Conservation (phyloP, 2,797 vertebrate genomes). For the Phrynocephalus vlangalii region DNA sequence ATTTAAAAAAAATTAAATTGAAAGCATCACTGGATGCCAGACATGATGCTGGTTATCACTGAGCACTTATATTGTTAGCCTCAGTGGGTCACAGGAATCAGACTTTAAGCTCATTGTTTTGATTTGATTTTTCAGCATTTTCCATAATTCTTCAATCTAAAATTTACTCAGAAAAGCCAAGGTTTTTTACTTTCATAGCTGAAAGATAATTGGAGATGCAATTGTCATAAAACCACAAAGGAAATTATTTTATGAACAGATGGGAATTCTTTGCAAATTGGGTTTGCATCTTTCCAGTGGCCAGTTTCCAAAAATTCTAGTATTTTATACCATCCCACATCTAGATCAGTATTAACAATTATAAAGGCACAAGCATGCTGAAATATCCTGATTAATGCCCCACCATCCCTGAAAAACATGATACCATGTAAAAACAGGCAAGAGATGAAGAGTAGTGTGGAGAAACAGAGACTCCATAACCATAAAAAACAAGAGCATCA, state of each 20-base stretch:
- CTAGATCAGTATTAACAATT: constrained; percentile 45
- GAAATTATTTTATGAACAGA: constrained; percentile 35
- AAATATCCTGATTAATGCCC: constrained; percentile 40
- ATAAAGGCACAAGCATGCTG: neutral
- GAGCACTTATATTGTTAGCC: neutral
- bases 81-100: neutral
- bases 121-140: neutral
- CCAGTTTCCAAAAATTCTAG: constrained; percentile 47
- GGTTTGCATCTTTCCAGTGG: constrained; percentile 36
- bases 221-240: constrained; percentile 40
- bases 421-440: constrained; percentile 29
- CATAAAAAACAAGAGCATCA: neutral
- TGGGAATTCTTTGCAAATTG: constrained; percentile 46
- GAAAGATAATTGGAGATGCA: constrained; percentile 24
- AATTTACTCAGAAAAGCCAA: constrained; percentile 14
- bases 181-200: constrained; percentile 18
- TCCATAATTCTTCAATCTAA: neutral
- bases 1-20: neutral
- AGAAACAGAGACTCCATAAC: neutral
- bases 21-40: neutral
- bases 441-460: neutral
- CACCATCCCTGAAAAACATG: constrained; percentile 35
- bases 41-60: neutral
- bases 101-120: neutral
- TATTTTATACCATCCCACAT: constrained; percentile 17